Conservation (phyloP, 2,888 invertebrate genomes). For the Hypselothyrea guttata region DNA sequence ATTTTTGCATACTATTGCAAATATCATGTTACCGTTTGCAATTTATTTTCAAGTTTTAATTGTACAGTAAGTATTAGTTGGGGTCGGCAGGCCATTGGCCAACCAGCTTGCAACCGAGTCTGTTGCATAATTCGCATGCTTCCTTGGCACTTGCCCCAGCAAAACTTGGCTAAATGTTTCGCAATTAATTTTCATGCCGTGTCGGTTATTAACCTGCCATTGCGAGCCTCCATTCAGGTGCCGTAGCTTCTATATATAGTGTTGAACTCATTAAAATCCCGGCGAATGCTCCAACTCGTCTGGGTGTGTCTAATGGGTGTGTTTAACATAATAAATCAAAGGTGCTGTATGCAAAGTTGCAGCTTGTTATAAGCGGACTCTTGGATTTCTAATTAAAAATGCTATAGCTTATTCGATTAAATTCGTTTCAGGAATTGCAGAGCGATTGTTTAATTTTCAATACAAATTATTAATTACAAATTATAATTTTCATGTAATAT, state of each 20-base stretch:
- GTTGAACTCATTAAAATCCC: constrained; percentile 44
- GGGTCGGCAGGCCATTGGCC: constrained; percentile 14
- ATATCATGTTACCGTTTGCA: constrained; percentile 25
- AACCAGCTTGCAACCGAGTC: constrained; percentile 21
- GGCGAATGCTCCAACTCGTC: constrained; percentile 9
- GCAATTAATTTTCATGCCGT: constrained; percentile 74
- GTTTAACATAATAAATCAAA: constrained; percentile 56
- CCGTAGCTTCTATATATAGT: not conserved
- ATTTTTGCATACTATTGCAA: not conserved
- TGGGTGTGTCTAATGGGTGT: constrained; percentile 46
- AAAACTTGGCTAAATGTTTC: constrained; percentile 63
- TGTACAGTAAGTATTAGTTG: constrained; percentile 24
- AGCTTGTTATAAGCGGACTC: not conserved
- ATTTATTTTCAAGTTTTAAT: constrained; percentile 51
- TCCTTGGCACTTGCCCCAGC: constrained; percentile 10
- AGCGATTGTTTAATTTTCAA: too few relatives aligned
- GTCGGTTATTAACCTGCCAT: constrained; percentile 74
- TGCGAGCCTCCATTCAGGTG: constrained; percentile 19
- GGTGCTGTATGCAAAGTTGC: not conserved
- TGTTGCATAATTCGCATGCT: constrained; percentile 61
- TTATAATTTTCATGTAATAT: too few relatives aligned
- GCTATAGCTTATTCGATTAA: too few relatives aligned
- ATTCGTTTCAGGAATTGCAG: not conserved
- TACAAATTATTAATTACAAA: too few relatives aligned
- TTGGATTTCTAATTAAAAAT: constrained; percentile 15